These are phyloP conservation scores for Eurypyga helias DNA, from an alignment of 2,113 vertebrate species.

Conservation along the genomic window DNA sequence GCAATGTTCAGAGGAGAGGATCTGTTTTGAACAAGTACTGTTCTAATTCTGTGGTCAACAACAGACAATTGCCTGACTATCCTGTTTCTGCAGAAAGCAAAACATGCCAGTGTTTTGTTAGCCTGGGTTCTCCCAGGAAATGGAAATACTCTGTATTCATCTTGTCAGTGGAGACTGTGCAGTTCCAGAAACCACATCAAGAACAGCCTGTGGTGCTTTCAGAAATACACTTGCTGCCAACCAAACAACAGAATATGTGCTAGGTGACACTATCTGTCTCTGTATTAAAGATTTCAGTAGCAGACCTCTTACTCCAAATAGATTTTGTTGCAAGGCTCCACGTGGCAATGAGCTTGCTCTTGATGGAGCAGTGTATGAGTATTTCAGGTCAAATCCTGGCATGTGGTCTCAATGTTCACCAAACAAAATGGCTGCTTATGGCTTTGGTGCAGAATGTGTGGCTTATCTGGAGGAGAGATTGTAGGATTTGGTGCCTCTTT, in stretches of 20 bases:
- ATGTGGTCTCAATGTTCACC: rapidly evolving
- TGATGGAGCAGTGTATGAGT: neutral
- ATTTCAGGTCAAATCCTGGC: neutral
- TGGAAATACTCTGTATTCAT: neutral
- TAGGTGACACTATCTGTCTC: rapidly evolving
- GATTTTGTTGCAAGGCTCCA: neutral
- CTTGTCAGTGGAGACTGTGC: neutral
- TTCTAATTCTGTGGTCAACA: neutral
- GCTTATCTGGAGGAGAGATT: neutral
- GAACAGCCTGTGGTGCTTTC: neutral
- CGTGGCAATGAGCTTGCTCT: neutral
- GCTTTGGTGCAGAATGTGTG: neutral
- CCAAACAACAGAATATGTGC: rapidly evolving
- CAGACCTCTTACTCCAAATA: neutral
- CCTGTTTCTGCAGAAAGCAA: neutral
- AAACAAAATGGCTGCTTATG: neutral
- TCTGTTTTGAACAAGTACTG: rapidly evolving
- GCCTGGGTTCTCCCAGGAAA: neutral
- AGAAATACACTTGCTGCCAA: rapidly evolving
- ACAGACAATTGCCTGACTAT: neutral
- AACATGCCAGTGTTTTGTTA: neutral
- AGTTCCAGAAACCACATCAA: neutral
- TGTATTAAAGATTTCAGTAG: neutral
- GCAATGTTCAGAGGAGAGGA: rapidly evolving
- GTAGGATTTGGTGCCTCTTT: neutral